Base-by-base conservation (phyloP, 2,888 invertebrate species). In the Hipparchia sbordonii region DNA sequence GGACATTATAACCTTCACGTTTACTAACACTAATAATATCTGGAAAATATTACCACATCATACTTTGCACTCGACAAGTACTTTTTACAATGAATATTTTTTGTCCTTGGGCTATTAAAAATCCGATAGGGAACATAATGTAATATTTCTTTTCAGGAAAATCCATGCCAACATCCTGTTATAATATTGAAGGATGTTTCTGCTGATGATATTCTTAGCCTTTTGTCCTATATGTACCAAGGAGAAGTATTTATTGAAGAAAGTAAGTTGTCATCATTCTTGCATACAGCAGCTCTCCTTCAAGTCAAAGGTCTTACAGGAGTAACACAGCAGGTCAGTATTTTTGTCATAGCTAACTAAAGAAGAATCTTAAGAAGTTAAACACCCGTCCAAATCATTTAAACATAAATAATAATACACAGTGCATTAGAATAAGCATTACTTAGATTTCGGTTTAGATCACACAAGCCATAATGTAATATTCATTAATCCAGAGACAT, bases 141-240 rank as follows among this genome's bases (percentile, higher is more conserved):
- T 67, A 61, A 48, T 45, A 66, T 60, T n/a, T 74, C 52, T 63
- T 85, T 88, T 65, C 84, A 96, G 96, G 96, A 96, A 83, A 96
- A 96, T 86, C 96, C 96, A 72, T 96, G 96, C 86, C 95, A 95
- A 78, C 96, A 96, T 87, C 96, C 96, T 67, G 95, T 96, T 71
- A 96, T 96, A 69, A 96, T 96, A 77, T 84, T 96, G 72, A 96
- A 96, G 89, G 96, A 96, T 92, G 96, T 96, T 10, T 93, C 94
- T 54, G 95, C 95, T 76, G 95, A 95, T 81, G 96, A 96, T 83
- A 94, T 96, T 79, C 94, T 95, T 74, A 96, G 96, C 72, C 90
- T 96, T 70, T 87, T 96, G 76, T 95, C 95, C 74, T 96, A 96
- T 79, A 96, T 96, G 95, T 96, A 96, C 82, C 96, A 96, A 87